A percentile compares a stretch with the other conserved stretches of the same genome.
These are phyloP conservation scores for Eupeodes corollae DNA, from an alignment of 1,140 invertebrate genomes.

Conservation along the genomic window DNA sequence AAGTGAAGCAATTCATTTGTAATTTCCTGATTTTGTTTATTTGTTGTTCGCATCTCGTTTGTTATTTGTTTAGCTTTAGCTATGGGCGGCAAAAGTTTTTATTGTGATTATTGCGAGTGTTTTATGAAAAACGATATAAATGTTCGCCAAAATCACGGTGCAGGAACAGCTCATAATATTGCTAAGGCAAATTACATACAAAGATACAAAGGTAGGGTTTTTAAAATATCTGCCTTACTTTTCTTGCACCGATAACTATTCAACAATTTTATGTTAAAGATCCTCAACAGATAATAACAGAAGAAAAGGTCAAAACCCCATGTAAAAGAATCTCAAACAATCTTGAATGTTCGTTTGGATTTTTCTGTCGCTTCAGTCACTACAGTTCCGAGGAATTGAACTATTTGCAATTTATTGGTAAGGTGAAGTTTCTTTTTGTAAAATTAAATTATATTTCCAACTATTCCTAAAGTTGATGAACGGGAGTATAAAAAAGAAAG, in stretches of 20 bases:
- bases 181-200: slow-evolving; percentile 21
- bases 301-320: slow-evolving; percentile 16
- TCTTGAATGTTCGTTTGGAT: slow-evolving; percentile 20
- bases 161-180: slow-evolving; percentile 19
- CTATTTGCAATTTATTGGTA: slow-evolving; percentile 17
- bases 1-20: too few relatives aligned
- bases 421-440: background rate
- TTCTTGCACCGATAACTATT: too few relatives aligned
- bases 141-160: slow-evolving; percentile 27
- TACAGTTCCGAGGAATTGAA: slow-evolving; percentile 17
- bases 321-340: slow-evolving; percentile 17
- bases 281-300: slow-evolving; percentile 13
- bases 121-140: slow-evolving; percentile 31
- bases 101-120: slow-evolving; percentile 29
- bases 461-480: too few relatives aligned
- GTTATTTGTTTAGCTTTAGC: too few relatives aligned
- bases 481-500: too few relatives aligned
- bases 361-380: slow-evolving; percentile 23
- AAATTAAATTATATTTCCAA: too few relatives aligned
- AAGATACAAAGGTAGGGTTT: slow-evolving; percentile 16
- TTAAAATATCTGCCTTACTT: background rate
- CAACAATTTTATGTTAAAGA: slow-evolving; percentile 15
- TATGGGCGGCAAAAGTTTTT: slow-evolving; percentile 33
- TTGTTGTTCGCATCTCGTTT: too few relatives aligned
- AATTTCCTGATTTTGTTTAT: too few relatives aligned